Evolutionary conservation across 2,797 vertebrate species (phyloP).

Genomic region (Brotula barbata): DNA sequence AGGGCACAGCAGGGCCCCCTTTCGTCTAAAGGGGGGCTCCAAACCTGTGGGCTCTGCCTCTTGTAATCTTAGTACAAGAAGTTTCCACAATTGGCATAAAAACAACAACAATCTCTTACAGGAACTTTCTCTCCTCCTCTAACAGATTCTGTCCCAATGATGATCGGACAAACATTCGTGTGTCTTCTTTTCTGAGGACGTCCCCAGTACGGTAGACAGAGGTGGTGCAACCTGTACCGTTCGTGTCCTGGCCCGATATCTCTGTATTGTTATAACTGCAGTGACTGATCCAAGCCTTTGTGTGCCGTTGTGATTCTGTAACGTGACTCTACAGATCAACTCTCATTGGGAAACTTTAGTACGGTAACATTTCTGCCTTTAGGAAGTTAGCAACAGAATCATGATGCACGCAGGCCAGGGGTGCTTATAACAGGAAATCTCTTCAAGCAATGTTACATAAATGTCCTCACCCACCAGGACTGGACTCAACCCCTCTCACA

Average conservation of each 20-base stretch:
- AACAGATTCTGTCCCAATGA: too few relatives aligned
- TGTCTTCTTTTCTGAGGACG: not conserved
- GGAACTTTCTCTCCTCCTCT: too few relatives aligned
- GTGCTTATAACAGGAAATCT: too few relatives aligned
- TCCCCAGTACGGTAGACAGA: conserved; percentile 6
- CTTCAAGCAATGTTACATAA: not conserved
- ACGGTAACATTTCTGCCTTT: conserved; percentile 2
- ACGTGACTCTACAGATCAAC: conserved; percentile 25
- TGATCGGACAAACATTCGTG: not conserved
- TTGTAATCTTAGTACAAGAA: too few relatives aligned
- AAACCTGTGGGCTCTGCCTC: too few relatives aligned
- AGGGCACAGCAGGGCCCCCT: too few relatives aligned
- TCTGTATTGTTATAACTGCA: conserved; percentile 32
- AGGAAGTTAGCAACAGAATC: not conserved
- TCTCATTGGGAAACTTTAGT: conserved; percentile 12
- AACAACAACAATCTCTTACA: too few relatives aligned
- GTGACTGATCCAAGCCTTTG: conserved; percentile 19
- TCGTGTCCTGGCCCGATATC: conserved; percentile 50
- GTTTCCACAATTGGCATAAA: too few relatives aligned
- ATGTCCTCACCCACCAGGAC: not conserved
- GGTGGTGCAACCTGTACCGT: conserved; percentile 17
- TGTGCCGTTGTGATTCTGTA: conserved; percentile 11
- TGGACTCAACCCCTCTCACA: not conserved
- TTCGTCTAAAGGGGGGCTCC: too few relatives aligned
- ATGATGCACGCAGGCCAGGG: too few relatives aligned